Percentiles rank a stretch among this genome's conserved stretches.
phyloP scores from a whole-genome alignment of 2,888 invertebrate species.

The Oscheius onirici region DNA sequence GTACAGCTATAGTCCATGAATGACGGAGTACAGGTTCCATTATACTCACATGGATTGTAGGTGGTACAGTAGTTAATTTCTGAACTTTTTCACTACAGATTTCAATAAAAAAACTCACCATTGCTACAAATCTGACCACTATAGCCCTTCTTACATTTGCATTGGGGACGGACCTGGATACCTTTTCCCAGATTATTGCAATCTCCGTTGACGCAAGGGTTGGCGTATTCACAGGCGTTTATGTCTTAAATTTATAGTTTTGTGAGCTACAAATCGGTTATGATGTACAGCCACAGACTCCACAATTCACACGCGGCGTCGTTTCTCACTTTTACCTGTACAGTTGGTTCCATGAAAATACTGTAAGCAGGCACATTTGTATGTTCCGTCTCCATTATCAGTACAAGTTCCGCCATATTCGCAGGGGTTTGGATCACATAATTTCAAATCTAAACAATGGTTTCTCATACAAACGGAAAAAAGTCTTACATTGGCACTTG shows the following conservation, averaged over 20 bases:
- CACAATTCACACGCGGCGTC: no score
- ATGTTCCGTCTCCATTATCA: not conserved
- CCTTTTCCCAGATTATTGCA: slow-evolving; percentile 30
- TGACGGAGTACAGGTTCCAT: no score
- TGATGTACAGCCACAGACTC: no score
- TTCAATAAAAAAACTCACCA: no score
- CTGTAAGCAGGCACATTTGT: not conserved
- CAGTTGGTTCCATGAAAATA: not conserved
- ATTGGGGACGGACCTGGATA: not conserved
- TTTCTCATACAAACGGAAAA: not conserved
- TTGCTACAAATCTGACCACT: no score
- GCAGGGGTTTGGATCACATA: not conserved
- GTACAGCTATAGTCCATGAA: slow-evolving; percentile 34
- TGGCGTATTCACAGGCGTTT: slow-evolving; percentile 37
- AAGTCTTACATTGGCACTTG: not conserved
- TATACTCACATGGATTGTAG: no score
- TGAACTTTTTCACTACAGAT: no score
- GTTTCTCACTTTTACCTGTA: no score
- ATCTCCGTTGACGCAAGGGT: slow-evolving; percentile 43
- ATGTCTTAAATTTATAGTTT: not conserved
- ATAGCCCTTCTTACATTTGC: no score
- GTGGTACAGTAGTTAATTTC: no score
- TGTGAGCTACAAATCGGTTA: no score
- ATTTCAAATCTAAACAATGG: not conserved
- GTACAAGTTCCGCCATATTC: not conserved